phyloP scores from a whole-genome alignment of 2,113 vertebrate genomes.

The Mobula hypostoma region DNA sequence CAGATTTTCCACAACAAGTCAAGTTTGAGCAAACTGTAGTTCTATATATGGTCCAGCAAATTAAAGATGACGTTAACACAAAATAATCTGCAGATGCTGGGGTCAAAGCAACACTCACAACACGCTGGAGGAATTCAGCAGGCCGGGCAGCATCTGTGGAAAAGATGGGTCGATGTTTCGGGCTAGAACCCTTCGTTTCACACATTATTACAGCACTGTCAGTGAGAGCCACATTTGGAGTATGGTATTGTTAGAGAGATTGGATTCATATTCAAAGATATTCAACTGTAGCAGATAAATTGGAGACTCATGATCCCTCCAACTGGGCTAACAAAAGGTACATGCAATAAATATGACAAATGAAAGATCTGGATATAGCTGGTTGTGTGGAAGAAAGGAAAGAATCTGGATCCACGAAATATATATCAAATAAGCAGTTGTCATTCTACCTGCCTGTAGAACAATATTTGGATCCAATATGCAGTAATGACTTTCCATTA shows the following conservation, averaged over 20 bases:
- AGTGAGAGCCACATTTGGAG: background rate
- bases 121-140: too few relatives aligned
- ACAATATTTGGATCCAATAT: background rate
- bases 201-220: background rate
- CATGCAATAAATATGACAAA: background rate
- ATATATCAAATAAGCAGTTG: background rate
- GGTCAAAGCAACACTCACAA: too few relatives aligned
- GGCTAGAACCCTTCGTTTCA: too few relatives aligned
- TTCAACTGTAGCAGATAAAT: background rate
- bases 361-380: background rate
- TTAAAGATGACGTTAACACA: background rate
- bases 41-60: background rate
- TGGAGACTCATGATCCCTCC: background rate
- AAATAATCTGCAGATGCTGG: too few relatives aligned
- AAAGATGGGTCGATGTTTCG: too few relatives aligned
- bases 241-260: background rate
- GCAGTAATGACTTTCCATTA: background rate
- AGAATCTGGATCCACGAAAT: too few relatives aligned
- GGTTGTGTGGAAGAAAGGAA: background rate
- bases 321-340: slow-evolving; percentile 1
- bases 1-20: background rate
- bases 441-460: background rate
- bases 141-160: too few relatives aligned
- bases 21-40: slow-evolving; percentile 19
- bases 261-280: background rate